Conservation (phyloP, 2,113 vertebrate species). For the Carollia perspicillata region DNA sequence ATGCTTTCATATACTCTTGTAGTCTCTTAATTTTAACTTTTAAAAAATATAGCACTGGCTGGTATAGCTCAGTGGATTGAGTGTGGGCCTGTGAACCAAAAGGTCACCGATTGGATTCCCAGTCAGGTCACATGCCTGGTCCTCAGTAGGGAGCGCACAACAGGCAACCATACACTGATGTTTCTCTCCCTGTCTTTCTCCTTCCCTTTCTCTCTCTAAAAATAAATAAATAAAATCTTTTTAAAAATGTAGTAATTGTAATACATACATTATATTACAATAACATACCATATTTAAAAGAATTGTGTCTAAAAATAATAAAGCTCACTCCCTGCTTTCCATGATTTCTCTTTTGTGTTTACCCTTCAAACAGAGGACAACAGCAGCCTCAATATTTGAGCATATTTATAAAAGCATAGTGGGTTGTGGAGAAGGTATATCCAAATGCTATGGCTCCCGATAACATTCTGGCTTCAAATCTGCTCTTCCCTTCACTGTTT, state of each 20-base stretch:
- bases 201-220: too few relatives aligned
- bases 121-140: too few relatives aligned
- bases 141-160: too few relatives aligned
- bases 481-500: neutral
- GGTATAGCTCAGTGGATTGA: too few relatives aligned
- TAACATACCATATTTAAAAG: neutral
- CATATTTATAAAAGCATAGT: neutral
- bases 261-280: neutral
- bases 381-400: neutral
- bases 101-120: too few relatives aligned
- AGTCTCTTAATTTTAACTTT: neutral
- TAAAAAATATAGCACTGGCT: neutral
- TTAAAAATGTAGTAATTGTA: neutral
- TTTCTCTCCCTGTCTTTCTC: too few relatives aligned
- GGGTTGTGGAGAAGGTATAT: neutral
- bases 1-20: neutral
- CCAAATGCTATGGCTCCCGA: neutral
- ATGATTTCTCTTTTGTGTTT: neutral
- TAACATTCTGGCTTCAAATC: neutral
- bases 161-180: too few relatives aligned
- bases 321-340: neutral
- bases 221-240: neutral
- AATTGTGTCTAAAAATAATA: neutral
- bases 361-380: neutral
- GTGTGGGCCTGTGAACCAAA: too few relatives aligned